Conservation (phyloP, 2,797 vertebrate genomes). For the Pangasius macronema region DNA sequence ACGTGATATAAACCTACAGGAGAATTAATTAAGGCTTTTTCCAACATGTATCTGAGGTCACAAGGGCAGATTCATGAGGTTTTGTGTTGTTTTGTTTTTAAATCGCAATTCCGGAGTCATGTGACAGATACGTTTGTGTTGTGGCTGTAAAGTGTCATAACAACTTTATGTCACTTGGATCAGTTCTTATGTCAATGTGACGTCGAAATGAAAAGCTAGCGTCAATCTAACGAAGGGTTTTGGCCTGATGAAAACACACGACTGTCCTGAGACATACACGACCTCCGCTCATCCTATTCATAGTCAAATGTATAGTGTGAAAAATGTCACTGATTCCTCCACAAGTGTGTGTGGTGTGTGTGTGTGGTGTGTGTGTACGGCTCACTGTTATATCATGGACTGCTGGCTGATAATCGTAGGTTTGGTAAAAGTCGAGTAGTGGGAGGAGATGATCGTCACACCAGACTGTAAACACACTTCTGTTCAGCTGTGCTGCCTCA, state of each 20-base stretch:
- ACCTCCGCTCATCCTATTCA: no score
- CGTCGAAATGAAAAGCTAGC: no score
- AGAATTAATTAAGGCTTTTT: neutral
- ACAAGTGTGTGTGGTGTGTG: slow-evolving; percentile 6
- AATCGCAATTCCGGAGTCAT: neutral
- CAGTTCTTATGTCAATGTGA: no score
- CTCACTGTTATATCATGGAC: slow-evolving; percentile 67
- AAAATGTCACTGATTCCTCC: no score
- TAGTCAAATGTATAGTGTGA: no score
- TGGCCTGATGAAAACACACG: no score
- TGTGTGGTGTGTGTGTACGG: slow-evolving; percentile 9
- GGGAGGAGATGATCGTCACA: slow-evolving; percentile 65
- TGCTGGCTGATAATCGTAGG: neutral
- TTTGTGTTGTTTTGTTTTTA: no score
- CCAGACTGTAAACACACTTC: slow-evolving; percentile 62
- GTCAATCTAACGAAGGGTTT: no score
- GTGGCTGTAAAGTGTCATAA: neutral
- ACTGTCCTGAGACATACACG: no score
- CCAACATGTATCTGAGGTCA: neutral
- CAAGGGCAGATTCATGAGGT: no score
- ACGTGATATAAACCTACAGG: no score
- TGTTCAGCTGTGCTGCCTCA: slow-evolving; percentile 58
- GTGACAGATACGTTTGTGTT: neutral
- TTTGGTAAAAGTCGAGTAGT: slow-evolving; percentile 54
- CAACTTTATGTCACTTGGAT: neutral